A percentile compares a stretch with the other conserved stretches of the same genome.
Evolutionary conservation across 2,888 invertebrate species (phyloP).

Genomic region (Rhaphigaster nebulosa): DNA sequence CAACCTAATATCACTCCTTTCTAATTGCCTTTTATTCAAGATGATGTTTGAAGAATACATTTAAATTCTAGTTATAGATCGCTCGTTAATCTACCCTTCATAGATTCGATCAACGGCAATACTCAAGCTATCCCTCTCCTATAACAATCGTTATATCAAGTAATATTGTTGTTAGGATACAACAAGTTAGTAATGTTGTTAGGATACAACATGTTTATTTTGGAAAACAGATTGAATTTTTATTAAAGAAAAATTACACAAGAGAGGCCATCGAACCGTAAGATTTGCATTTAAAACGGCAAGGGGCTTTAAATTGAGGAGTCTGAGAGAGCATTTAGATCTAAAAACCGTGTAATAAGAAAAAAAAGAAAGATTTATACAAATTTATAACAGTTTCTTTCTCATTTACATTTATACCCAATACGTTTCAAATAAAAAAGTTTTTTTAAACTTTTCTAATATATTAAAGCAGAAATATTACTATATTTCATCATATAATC

Average conservation of each 20-base stretch:
- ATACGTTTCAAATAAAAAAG: no score
- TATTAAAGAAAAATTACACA: neutral
- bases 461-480: no score
- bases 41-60: neutral
- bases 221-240: neutral
- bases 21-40: neutral
- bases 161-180: no score
- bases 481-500: no score
- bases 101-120: no score
- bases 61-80: neutral
- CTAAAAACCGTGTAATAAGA: neutral
- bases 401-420: neutral
- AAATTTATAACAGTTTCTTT: neutral
- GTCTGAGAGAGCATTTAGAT: neutral
- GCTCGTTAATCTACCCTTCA: no score
- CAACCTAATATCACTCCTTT: neutral
- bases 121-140: no score
- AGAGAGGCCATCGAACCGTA: neutral
- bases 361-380: no score
- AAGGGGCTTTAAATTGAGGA: neutral
- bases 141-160: no score
- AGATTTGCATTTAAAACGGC: neutral
- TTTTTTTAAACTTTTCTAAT: no score
- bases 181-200: no score
- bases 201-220: no score